Percentiles rank a stretch among this genome's conserved stretches.
Conservation (phyloP, 2,888 invertebrate species). For the Drosophila rubida region DNA sequence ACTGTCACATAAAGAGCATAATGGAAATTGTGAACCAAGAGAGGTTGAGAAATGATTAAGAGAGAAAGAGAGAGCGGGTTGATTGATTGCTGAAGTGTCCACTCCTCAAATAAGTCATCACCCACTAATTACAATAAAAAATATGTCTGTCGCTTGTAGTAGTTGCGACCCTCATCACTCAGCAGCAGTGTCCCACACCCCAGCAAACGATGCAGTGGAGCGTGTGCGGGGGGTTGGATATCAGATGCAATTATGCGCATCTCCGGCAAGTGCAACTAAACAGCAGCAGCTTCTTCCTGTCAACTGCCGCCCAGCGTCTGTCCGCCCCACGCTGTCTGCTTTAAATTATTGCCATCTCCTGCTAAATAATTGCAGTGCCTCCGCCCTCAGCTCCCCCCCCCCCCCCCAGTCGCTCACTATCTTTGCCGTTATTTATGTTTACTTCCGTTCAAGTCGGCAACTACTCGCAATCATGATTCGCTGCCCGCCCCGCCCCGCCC, state of each 20-base stretch:
- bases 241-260: slow-evolving; percentile 79
- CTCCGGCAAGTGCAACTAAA: slow-evolving; percentile 73
- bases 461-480: slow-evolving; percentile 69
- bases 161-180: background rate
- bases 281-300: slow-evolving; percentile 78
- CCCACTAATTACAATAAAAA: background rate
- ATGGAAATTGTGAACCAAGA: too few relatives aligned
- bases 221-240: slow-evolving; percentile 26
- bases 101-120: background rate
- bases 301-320: slow-evolving; percentile 47
- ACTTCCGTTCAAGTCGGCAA: slow-evolving; percentile 68
- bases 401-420: slow-evolving; percentile 1
- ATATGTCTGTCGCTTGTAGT: background rate
- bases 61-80: background rate
- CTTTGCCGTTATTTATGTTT: slow-evolving; percentile 74
- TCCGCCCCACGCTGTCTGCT: background rate
- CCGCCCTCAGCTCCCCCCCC: background rate
- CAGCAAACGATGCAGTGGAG: background rate
- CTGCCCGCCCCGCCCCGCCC: slow-evolving; percentile 9
- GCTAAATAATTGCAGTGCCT: slow-evolving; percentile 72
- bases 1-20: too few relatives aligned
- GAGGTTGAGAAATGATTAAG: too few relatives aligned
- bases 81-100: background rate
- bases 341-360: slow-evolving; percentile 68
- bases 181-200: too few relatives aligned